Evolutionary conservation across 1,140 invertebrate species (phyloP).

Genomic region (Lineus longissimus): DNA sequence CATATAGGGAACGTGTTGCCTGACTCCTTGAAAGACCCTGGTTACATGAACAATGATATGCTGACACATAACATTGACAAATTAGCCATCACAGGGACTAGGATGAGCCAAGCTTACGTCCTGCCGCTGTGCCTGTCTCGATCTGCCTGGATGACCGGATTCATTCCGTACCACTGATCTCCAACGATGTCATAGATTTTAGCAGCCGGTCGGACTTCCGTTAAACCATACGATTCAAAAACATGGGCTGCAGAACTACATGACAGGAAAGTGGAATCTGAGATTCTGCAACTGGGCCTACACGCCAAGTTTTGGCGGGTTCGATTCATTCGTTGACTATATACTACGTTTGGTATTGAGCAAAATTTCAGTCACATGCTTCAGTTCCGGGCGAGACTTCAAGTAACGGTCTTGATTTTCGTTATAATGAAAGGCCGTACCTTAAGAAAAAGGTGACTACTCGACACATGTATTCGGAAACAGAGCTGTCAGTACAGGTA

Average conservation of each 20-base stretch:
- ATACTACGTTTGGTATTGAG: slow-evolving; percentile 23
- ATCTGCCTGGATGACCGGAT: background rate
- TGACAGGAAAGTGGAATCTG: slow-evolving; percentile 49
- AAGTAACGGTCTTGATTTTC: slow-evolving; percentile 21
- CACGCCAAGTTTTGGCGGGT: slow-evolving; percentile 38
- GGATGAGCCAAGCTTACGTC: slow-evolving; percentile 4
- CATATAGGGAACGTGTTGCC: too few species aligned
- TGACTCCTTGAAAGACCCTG: background rate
- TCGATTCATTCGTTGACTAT: slow-evolving; percentile 42
- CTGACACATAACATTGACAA: slow-evolving; percentile 4
- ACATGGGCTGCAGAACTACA: slow-evolving; percentile 40
- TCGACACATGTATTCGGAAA: slow-evolving; percentile 38
- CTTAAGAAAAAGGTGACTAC: slow-evolving; percentile 26
- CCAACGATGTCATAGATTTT: slow-evolving; percentile 38
- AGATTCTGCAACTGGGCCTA: slow-evolving; percentile 44
- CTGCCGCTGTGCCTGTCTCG: slow-evolving; percentile 7
- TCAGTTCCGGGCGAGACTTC: background rate
- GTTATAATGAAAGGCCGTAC: slow-evolving; percentile 23
- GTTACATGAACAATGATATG: background rate
- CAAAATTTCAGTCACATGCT: slow-evolving; percentile 29
- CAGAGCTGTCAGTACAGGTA: slow-evolving; percentile 29
- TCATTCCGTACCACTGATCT: slow-evolving; percentile 26
- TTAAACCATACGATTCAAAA: slow-evolving; percentile 36
- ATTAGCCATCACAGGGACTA: slow-evolving; percentile 5
- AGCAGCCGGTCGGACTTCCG: slow-evolving; percentile 39